Evolutionary conservation across 2,888 invertebrate genomes (phyloP), one percentile per base, ranked within the genome.

Genomic region (Hermaeophaga mercurialis): DNA sequence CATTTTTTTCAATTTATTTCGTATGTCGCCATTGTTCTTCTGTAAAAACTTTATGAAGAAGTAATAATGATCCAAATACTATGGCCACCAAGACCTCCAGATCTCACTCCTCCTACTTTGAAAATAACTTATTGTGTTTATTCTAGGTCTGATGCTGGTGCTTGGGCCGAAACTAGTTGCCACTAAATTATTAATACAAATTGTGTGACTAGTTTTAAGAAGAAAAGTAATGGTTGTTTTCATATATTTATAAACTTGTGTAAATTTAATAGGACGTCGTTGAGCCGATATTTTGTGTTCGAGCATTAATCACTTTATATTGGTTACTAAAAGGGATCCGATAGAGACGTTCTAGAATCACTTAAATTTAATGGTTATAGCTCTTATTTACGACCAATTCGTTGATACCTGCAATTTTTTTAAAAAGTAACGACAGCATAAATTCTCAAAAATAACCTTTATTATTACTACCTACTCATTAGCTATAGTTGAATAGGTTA

Each of bases 301-400:
- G 22, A 49, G 45, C 61, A 61, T 62, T 62, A 57, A 61, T 63
- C 63, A 63, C 54, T 28, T 53, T 61, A 61, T 56, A 58, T 49
- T 61, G 61, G 53, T 61, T 56, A 61, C 54, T 59, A 58, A 62
- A 64, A 59, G 58, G 50, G 47, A 47, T 59, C 59, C 52, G 58
- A 65, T 65, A 62, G 62, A 66, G 64, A 66, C 49, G 60, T 64
- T 64, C 57, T 61, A 50, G 57, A 61, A 62, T 62, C 63, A 62
- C 63, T 62, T 63, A 59, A 61, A 59, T 56, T 63, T 62, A 63
- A 66, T 63, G 61, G 66, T 66, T 64, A 64, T 63, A 22, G 62
- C 59, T 59, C 61, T 60, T 61, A 64, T 66, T 66, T 66, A 66
- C 61, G 66, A 64, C 58, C 63, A 56, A 62, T 61, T 59, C 60